phyloP scores from a whole-genome alignment of 2,888 invertebrate genomes.

The Clistopyga incitator region DNA sequence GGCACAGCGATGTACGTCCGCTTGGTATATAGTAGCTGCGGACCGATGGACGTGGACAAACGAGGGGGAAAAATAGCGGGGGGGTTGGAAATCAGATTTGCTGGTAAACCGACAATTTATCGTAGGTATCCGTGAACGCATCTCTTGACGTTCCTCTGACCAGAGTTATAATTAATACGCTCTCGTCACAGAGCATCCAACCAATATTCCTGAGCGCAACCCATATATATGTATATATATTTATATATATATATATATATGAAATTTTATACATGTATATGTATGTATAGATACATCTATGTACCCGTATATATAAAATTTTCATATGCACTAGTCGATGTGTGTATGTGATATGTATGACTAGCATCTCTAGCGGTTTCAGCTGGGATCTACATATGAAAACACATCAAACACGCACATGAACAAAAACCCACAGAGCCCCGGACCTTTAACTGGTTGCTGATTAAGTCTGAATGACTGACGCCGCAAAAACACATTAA shows the following conservation, averaged over 20 bases:
- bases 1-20: conserved; percentile 28
- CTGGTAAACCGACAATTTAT: conserved; percentile 84
- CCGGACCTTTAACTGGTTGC: conserved; percentile 76
- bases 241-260: background rate
- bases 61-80: conserved; percentile 78
- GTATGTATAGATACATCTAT: background rate
- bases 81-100: conserved; percentile 83
- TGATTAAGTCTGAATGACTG: conserved; percentile 84
- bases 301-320: background rate
- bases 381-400: conserved; percentile 7
- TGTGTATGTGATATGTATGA: background rate
- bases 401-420: conserved; percentile 31
- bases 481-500: conserved; percentile 84
- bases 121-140: conserved; percentile 82
- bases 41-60: conserved; percentile 71
- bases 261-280: conserved; percentile 1
- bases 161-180: conserved; percentile 84
- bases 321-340: background rate
- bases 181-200: conserved; percentile 80
- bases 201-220: conserved; percentile 77
- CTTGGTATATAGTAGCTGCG: conserved; percentile 30
- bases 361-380: conserved; percentile 33
- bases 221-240: background rate
- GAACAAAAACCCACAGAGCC: conserved; percentile 1
- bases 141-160: conserved; percentile 83